Percentiles rank a stretch among this genome's conserved stretches.
Evolutionary conservation across 2,888 invertebrate species (phyloP).

Genomic region (Ormyrus labotus): DNA sequence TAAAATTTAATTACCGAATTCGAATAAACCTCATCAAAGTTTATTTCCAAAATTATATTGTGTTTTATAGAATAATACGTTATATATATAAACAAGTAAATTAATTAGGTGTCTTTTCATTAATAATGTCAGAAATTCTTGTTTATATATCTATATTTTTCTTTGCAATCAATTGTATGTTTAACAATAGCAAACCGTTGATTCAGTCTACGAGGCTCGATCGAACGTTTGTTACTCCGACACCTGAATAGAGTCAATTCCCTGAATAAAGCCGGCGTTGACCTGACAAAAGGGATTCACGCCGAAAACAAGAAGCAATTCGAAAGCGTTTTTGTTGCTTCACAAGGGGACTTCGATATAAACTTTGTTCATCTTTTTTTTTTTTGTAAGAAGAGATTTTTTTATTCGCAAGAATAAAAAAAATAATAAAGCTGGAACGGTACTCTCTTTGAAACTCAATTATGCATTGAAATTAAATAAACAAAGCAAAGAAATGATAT

Average conservation of each 20-base stretch:
- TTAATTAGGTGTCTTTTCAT: neutral
- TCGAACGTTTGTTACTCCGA: slow-evolving; percentile 29
- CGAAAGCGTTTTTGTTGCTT: neutral
- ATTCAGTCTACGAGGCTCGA: slow-evolving; percentile 9
- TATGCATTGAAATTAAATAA: no score
- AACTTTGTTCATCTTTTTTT: neutral
- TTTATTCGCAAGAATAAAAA: neutral
- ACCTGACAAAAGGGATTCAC: slow-evolving; percentile 15
- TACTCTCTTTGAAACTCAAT: no score
- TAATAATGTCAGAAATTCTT: neutral
- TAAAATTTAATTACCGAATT: neutral
- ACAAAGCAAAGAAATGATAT: no score
- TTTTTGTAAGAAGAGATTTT: no score
- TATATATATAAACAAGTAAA: neutral
- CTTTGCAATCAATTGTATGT: slow-evolving; percentile 15
- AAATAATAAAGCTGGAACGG: neutral
- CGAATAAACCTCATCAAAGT: neutral
- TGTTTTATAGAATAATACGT: neutral
- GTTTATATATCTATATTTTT: neutral
- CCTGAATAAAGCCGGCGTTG: neutral
- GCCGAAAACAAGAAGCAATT: slow-evolving; percentile 20
- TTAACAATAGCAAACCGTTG: slow-evolving; percentile 5
- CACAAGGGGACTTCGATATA: neutral
- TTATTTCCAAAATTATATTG: neutral
- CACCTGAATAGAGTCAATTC: slow-evolving; percentile 40